Conservation (phyloP, 2,888 invertebrate species). For the Glaucopsyche alexis region DNA sequence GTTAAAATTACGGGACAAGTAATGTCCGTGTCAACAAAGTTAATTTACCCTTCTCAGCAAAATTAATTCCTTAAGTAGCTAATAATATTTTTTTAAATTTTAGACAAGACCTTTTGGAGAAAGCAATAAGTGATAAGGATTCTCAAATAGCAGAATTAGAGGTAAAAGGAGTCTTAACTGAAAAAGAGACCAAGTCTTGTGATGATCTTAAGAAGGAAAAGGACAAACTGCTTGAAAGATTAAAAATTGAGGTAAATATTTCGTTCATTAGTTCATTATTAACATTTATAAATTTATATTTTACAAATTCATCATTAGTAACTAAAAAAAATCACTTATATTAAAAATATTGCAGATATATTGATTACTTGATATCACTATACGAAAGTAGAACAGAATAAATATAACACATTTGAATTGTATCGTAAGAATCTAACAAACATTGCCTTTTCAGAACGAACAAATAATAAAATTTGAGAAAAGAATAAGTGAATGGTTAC, state of each 20-base stretch:
- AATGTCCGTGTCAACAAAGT: too few relatives aligned
- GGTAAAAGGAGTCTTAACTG: slow-evolving; percentile 84
- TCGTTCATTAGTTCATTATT: neutral
- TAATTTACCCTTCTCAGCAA: too few relatives aligned
- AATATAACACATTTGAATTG: neutral
- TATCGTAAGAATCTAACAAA: neutral
- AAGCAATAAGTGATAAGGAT: slow-evolving; percentile 92
- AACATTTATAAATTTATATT: too few relatives aligned
- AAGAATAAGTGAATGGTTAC: slow-evolving; percentile 43
- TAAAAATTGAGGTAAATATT: slow-evolving; percentile 83
- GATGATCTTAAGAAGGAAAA: slow-evolving; percentile 85
- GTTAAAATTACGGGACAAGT: neutral
- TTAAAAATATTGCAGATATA: too few relatives aligned
- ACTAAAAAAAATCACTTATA: too few relatives aligned
- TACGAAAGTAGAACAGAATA: neutral
- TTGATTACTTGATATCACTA: neutral
- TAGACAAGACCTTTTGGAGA: slow-evolving; percentile 91
- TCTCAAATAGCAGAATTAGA: slow-evolving; percentile 91
- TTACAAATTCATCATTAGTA: too few relatives aligned
- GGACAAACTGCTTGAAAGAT: slow-evolving; percentile 84
- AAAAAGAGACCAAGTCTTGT: slow-evolving; percentile 82
- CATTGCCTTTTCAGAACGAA: slow-evolving; percentile 55
- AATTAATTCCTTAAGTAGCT: too few relatives aligned
- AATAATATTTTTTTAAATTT: slow-evolving; percentile 38
- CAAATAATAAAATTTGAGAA: slow-evolving; percentile 57